Conservation (phyloP, 2,888 invertebrate species). For the Mesochorus sp. region DNA sequence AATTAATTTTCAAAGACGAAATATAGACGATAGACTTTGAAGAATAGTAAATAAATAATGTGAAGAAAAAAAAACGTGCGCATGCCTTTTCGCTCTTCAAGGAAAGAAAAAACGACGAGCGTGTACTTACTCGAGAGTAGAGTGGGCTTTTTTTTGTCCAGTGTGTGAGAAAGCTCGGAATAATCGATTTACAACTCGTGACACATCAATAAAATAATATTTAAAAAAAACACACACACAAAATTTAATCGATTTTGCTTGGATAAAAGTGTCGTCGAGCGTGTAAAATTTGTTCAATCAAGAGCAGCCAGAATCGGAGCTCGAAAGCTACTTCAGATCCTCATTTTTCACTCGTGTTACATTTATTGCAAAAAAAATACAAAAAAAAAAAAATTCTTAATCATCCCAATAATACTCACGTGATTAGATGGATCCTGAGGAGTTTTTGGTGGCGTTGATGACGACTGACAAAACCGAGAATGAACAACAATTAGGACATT, state of each 20-base stretch:
- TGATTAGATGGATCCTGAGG: conserved; percentile 75
- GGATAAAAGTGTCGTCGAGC: too few relatives aligned
- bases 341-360: background rate
- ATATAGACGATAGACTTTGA: too few relatives aligned
- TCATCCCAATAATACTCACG: conserved; percentile 75
- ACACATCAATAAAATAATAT: conserved; percentile 19
- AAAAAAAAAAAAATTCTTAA: background rate
- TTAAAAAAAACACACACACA: too few relatives aligned
- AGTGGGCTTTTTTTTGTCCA: conserved; percentile 34
- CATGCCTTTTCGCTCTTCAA: conserved; percentile 11
- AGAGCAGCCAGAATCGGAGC: too few relatives aligned
- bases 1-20: too few relatives aligned
- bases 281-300: too few relatives aligned
- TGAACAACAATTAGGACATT: conserved; percentile 76
- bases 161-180: conserved; percentile 44
- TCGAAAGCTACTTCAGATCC: too few relatives aligned
- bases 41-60: background rate
- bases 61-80: conserved; percentile 13
- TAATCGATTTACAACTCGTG: conserved; percentile 27
- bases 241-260: too few relatives aligned
- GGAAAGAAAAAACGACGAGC: too few relatives aligned
- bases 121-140: conserved; percentile 52
- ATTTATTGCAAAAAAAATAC: conserved; percentile 1
- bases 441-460: conserved; percentile 77
- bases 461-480: conserved; percentile 71